Base-by-base conservation (phyloP, 2,113 vertebrate genomes). In the Lota lota region DNA sequence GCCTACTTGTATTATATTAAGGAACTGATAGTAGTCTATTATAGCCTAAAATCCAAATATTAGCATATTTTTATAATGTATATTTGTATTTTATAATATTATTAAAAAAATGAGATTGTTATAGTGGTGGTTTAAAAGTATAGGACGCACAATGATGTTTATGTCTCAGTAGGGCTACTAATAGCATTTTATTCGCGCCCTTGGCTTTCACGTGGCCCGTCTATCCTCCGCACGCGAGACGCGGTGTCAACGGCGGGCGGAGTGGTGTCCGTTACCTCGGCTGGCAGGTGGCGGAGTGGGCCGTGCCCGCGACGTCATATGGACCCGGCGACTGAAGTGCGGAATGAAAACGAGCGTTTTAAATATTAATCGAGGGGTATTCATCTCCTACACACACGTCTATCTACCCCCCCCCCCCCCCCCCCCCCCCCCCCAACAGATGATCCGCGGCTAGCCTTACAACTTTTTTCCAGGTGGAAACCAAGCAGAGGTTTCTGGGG, bases 351-450 rank as follows among this genome's bases (percentile, higher is more conserved):
- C 83, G 72, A 87, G 77, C 63, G 64, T 88, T 89, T 95, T 79
- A 96, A 96, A 94, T 92, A 95, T 95, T 92, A 75, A 96, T 92
- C 19, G 81, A 71, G 80, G 70, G 67, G 79, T 80, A 64, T 78
- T 89, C 81, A 60, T 86, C 75, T 88, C 79, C 81, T 56, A 40
- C 67, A 66, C 75, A 54, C 77, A 54, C 70, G 28, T 5, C 40
- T 6, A 5, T 12, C 5, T 5, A 50, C 40, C 5, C 5, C 12
- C 40, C 5, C 51, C 16, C 2, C 51, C 51, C 12, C 51, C 51
- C 12, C 12, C 12, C 2, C 51, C 16, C 3, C 51, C 3, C 12
- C 81, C 69, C 76, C 67, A 80, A 70, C 78, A 81, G 76, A 76
- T 80, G 86, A 88, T 83, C 78, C 68, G 40, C 63, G 77, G 85